Evolutionary conservation across 2,113 vertebrate species (phyloP).

Genomic region (Bufo bufo): DNA sequence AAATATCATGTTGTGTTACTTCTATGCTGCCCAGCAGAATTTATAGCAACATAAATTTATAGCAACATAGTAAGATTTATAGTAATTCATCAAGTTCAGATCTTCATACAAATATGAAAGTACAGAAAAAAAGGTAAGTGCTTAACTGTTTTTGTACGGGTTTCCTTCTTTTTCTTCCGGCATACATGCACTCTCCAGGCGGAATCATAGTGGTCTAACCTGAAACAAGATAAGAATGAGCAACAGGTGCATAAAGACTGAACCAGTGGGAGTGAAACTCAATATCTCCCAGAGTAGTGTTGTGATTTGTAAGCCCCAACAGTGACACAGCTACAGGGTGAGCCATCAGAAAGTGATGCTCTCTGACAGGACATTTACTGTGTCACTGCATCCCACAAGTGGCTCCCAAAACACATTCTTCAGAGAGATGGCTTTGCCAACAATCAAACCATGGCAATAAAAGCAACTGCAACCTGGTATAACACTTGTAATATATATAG

Average conservation of each 20-base stretch:
- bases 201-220: constrained; percentile 86
- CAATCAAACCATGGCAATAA: not conserved
- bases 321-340: not conserved
- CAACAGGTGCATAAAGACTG: constrained; percentile 47
- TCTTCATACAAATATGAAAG: not conserved
- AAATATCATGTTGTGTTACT: not conserved
- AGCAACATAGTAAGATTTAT: too few relatives aligned
- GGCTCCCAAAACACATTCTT: not conserved
- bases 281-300: not conserved
- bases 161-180: constrained; percentile 92
- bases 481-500: too few relatives aligned
- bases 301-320: not conserved
- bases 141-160: constrained; percentile 95
- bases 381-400: not conserved
- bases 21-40: not conserved
- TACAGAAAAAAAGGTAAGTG: constrained; percentile 56
- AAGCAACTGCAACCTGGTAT: not conserved
- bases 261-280: constrained; percentile 4
- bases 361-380: not conserved
- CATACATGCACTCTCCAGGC: constrained; percentile 91
- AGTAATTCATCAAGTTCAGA: not conserved
- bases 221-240: constrained; percentile 72
- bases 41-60: not conserved
- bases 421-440: not conserved
- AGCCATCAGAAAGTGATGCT: not conserved